Percentiles rank a stretch among this genome's conserved stretches.
These are phyloP conservation scores for Acanthosoma haemorrhoidale DNA, from an alignment of 2,888 invertebrate genomes.

Conservation along the genomic window DNA sequence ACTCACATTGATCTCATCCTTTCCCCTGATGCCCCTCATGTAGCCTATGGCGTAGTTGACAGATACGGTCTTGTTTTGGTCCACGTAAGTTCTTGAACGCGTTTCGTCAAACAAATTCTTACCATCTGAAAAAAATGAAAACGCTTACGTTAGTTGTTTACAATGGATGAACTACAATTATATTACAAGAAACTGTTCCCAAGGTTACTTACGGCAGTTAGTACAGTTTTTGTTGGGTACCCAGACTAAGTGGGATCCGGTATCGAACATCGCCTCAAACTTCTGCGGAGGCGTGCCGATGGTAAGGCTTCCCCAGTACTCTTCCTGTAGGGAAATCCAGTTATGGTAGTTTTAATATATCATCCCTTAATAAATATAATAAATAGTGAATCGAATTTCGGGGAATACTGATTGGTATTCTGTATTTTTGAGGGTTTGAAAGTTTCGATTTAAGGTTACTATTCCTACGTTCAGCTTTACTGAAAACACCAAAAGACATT, in stretches of 20 bases:
- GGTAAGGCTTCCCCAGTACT: constrained; percentile 18
- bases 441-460: no score
- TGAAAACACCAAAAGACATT: no score
- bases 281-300: constrained; percentile 18
- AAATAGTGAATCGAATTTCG: no score
- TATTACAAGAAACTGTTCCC: neutral
- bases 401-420: no score
- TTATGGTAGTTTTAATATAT: no score
- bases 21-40: neutral
- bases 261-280: constrained; percentile 25
- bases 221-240: neutral
- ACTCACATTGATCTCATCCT: constrained; percentile 1
- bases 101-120: constrained; percentile 19
- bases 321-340: constrained; percentile 18
- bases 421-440: no score
- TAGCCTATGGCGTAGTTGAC: constrained; percentile 11
- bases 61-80: neutral
- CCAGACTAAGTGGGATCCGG: constrained; percentile 20
- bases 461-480: no score
- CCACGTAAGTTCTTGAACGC: neutral
- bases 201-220: neutral
- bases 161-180: neutral
- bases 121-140: neutral
- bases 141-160: no score
- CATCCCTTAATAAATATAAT: no score